Evolutionary conservation across 2,113 vertebrate species (phyloP).

Genomic region (Promerops cafer): DNA sequence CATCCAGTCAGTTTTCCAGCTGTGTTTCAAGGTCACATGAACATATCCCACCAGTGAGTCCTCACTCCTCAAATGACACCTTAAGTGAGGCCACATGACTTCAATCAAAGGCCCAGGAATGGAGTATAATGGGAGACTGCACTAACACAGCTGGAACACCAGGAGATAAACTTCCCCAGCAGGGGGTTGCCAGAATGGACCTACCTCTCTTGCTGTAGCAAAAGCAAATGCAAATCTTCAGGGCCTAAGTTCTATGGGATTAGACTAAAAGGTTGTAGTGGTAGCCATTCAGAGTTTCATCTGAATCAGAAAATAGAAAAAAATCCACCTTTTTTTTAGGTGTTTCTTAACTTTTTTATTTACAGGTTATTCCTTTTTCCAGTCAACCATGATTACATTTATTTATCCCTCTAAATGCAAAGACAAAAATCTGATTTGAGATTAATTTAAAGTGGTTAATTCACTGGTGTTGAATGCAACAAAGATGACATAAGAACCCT

Average conservation of each 20-base stretch:
- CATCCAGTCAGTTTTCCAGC: neutral
- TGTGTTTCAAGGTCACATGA: neutral
- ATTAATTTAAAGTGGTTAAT: neutral
- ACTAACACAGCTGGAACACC: neutral
- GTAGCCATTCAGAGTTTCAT: neutral
- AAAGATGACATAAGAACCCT: neutral
- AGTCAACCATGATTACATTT: neutral
- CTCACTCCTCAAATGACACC: neutral
- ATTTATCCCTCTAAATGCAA: neutral
- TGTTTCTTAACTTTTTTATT: neutral
- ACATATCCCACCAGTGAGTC: neutral
- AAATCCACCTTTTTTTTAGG: fast-evolving
- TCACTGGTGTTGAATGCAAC: neutral
- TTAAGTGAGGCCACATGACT: neutral
- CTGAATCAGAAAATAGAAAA: neutral
- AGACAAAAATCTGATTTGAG: neutral
- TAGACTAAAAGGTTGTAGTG: neutral
- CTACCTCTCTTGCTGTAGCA: neutral
- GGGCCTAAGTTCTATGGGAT: neutral
- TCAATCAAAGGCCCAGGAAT: neutral
- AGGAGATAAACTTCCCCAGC: neutral
- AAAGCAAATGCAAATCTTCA: neutral
- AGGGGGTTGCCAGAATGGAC: neutral
- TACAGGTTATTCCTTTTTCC: neutral
- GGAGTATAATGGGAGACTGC: neutral